Percentiles rank a stretch among this genome's conserved stretches.
phyloP scores from a whole-genome alignment of 2,888 invertebrate species.

The Tetranychus piercei region DNA sequence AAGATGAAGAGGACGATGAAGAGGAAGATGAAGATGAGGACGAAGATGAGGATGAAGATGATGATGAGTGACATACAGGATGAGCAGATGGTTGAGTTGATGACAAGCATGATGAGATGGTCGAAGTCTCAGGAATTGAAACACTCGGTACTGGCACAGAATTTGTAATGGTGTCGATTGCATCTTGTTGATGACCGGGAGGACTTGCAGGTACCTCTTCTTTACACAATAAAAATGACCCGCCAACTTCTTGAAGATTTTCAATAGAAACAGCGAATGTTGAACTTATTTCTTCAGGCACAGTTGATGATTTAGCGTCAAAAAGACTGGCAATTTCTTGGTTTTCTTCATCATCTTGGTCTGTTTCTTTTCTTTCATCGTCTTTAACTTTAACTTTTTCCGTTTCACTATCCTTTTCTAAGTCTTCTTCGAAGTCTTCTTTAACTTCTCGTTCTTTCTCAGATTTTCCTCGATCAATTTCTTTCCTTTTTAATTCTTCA shows the following conservation, averaged over 20 bases:
- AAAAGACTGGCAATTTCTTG: slow-evolving; percentile 32
- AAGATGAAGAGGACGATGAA: background rate
- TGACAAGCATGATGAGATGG: background rate
- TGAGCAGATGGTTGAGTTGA: background rate
- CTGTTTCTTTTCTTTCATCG: slow-evolving; percentile 16
- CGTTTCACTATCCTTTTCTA: slow-evolving; percentile 42
- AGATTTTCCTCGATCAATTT: slow-evolving; percentile 24
- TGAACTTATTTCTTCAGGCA: background rate
- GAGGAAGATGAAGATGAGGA: background rate
- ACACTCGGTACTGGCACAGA: background rate
- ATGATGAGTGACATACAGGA: background rate
- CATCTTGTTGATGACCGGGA: slow-evolving; percentile 3
- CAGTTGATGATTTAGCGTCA: background rate
- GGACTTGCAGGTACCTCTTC: slow-evolving; percentile 80
- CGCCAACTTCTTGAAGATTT: slow-evolving; percentile 23
- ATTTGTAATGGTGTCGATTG: background rate
- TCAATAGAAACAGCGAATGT: slow-evolving; percentile 7
- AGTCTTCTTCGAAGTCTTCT: slow-evolving; percentile 33
- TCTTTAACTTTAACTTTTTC: slow-evolving; percentile 34
- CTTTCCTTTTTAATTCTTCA: slow-evolving; percentile 9
- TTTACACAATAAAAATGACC: slow-evolving; percentile 53
- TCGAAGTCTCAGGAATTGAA: background rate
- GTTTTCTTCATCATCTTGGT: slow-evolving; percentile 29
- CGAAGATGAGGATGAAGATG: background rate
- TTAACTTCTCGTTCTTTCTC: slow-evolving; percentile 28